phyloP scores from a whole-genome alignment of 2,888 invertebrate species.

The Coenonympha glycerion region DNA sequence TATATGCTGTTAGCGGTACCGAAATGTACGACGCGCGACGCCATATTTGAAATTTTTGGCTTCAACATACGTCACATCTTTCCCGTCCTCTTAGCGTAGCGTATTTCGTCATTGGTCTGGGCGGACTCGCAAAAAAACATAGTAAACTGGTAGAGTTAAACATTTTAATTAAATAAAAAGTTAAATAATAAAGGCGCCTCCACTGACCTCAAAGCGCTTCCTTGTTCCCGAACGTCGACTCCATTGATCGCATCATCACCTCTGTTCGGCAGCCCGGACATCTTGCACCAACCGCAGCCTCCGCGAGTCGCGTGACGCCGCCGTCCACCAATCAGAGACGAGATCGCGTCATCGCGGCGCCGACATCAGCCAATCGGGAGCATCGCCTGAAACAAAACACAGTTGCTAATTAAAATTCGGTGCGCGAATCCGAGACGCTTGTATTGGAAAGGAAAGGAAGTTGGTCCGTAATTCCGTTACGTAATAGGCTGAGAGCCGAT shows the following conservation, averaged over 20 bases:
- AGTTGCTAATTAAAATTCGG: conserved; percentile 38
- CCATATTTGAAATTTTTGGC: too few species aligned
- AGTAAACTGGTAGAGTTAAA: too few species aligned
- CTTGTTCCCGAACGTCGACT: conserved; percentile 68
- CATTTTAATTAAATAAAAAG: background rate
- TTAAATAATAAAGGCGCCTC: conserved; percentile 9
- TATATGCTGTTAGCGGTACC: too few species aligned
- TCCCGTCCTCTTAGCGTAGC: too few species aligned
- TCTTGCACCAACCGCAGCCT: conserved; percentile 48
- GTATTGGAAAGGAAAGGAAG: conserved; percentile 40
- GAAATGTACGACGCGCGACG: too few species aligned
- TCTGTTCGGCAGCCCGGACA: conserved; percentile 68
- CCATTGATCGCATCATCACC: conserved; percentile 64
- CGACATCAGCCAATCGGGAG: conserved; percentile 32
- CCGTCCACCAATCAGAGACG: conserved; percentile 46
- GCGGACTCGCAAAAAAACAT: too few species aligned
- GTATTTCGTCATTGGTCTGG: too few species aligned
- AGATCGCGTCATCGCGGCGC: conserved; percentile 43
- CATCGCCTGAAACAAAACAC: conserved; percentile 31
- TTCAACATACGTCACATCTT: too few species aligned
- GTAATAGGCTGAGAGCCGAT: conserved; percentile 37
- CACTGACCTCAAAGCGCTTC: conserved; percentile 66
- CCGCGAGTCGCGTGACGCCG: conserved; percentile 30
- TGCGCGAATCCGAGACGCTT: conserved; percentile 30
- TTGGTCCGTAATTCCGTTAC: conserved; percentile 39